A percentile compares a stretch with the other conserved stretches of the same genome.
phyloP scores from a whole-genome alignment of 2,797 vertebrate species.

The Muraenolepis orangiensis region DNA sequence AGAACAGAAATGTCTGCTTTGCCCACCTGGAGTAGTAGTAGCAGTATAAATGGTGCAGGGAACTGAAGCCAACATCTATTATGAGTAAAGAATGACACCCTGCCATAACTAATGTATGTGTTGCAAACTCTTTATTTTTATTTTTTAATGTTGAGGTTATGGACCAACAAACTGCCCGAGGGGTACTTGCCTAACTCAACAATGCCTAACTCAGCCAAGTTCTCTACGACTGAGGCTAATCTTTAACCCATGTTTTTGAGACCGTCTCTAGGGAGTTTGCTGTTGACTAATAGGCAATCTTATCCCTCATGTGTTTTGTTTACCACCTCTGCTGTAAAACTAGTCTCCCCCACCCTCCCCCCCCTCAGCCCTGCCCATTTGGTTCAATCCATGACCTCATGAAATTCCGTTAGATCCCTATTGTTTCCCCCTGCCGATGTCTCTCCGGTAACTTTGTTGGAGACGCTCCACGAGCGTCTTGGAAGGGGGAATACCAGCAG shows the following conservation, averaged over 20 bases:
- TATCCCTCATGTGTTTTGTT: background rate
- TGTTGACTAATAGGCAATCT: background rate
- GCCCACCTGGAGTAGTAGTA: background rate
- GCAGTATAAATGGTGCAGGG: background rate
- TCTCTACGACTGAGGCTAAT: background rate
- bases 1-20: background rate
- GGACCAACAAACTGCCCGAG: background rate
- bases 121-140: too few species aligned
- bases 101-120: background rate
- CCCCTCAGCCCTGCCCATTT: background rate
- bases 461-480: background rate
- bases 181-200: background rate
- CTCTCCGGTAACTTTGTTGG: background rate
- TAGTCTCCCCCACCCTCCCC: background rate
- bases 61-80: background rate
- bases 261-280: background rate
- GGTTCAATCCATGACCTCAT: constrained; percentile 1
- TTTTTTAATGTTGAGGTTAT: background rate
- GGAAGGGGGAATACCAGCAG: background rate
- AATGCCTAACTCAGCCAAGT: background rate
- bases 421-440: background rate
- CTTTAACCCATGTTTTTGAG: background rate
- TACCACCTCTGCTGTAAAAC: background rate
- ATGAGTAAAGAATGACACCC: background rate
- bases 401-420: background rate